Percentiles rank a stretch among this genome's conserved stretches.
Evolutionary conservation across 2,797 vertebrate genomes (phyloP).

Genomic region (Helarctos malayanus): DNA sequence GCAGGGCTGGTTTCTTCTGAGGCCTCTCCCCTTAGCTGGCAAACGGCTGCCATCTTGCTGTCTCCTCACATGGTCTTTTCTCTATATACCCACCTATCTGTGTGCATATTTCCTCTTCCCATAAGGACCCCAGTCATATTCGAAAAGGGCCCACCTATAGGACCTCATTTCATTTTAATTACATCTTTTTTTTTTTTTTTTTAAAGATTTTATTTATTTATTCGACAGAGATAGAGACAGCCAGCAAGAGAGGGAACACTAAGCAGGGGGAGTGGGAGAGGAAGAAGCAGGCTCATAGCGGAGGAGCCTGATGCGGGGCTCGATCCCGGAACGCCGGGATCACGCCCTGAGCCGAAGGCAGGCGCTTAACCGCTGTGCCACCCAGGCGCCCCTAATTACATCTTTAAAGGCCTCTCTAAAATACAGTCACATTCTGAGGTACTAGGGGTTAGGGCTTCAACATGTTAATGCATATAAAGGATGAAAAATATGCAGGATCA

Average conservation of each 20-base stretch:
- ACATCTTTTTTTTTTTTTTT: not conserved
- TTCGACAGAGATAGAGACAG: no score
- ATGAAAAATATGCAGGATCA: not conserved
- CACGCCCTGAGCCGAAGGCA: no score
- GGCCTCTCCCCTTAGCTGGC: not conserved
- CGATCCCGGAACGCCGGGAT: no score
- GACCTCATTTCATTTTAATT: not conserved
- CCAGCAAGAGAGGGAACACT: no score
- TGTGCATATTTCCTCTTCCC: not conserved
- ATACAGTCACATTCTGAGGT: not conserved
- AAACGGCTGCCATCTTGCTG: not conserved
- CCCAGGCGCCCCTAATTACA: not conserved
- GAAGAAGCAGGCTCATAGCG: no score
- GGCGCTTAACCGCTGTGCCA: no score
- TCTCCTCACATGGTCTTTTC: not conserved
- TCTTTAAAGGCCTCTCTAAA: constrained; percentile 11
- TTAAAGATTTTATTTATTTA: no score
- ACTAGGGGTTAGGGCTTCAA: not conserved
- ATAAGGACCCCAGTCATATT: not conserved
- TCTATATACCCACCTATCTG: not conserved
- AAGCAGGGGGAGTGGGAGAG: no score
- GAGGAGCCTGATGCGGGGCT: no score
- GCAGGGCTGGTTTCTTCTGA: not conserved
- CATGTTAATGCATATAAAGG: not conserved
- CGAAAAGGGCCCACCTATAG: not conserved